Conservation (phyloP, 1,140 invertebrate genomes). For the Brachionus sp. region DNA sequence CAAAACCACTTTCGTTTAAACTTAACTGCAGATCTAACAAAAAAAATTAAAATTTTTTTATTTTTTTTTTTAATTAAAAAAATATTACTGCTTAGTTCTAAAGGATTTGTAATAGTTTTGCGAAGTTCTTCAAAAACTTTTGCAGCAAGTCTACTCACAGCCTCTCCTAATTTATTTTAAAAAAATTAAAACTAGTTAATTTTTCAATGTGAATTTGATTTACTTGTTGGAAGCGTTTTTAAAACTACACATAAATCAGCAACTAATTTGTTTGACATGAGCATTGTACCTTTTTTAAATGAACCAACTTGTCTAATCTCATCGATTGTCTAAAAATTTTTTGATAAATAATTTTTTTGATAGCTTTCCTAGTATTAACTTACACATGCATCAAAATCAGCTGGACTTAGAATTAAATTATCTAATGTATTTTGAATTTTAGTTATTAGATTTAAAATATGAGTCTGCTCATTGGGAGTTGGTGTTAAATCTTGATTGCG, state of each 20-base stretch:
- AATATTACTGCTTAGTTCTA: conserved; percentile 9
- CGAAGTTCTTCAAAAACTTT: conserved; percentile 7
- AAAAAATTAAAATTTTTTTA: conserved; percentile 16
- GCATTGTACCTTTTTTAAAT: conserved; percentile 96
- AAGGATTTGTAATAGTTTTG: conserved; percentile 25
- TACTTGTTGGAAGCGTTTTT: conserved; percentile 88
- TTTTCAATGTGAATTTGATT: conserved; percentile 45
- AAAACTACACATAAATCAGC: conserved; percentile 95
- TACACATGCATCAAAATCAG: conserved; percentile 89
- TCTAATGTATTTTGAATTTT: conserved; percentile 87
- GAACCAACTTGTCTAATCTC: conserved; percentile 92
- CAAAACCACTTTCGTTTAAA: conserved; percentile 65
- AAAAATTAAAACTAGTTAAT: not conserved
- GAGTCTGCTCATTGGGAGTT: conserved; percentile 78
- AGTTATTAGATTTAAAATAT: conserved; percentile 83
- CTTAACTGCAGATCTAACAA: conserved; percentile 56
- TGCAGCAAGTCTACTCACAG: not conserved
- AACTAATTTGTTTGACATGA: conserved; percentile 80
- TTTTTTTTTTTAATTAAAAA: not conserved
- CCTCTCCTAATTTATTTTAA: conserved; percentile 18
- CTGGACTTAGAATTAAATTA: conserved; percentile 84
- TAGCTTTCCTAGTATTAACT: conserved; percentile 55
- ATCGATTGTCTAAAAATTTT: conserved; percentile 60
- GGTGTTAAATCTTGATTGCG: conserved; percentile 84
- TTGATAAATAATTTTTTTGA: not conserved